Conservation (phyloP, 2,797 vertebrate species). For the Pangasius sanitwongsei region DNA sequence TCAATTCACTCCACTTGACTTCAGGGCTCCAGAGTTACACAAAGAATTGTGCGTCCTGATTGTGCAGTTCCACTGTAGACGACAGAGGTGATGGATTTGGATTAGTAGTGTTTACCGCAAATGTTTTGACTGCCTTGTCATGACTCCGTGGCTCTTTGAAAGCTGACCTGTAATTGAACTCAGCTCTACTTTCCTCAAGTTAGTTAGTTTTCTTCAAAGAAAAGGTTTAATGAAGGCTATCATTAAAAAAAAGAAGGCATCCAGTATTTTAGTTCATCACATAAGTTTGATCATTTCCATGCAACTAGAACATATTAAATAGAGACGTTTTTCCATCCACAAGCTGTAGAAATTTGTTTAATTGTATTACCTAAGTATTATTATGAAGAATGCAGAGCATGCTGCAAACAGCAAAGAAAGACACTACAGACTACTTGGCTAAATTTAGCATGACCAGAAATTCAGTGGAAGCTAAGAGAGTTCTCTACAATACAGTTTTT, state of each 20-base stretch:
- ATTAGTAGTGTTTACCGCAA: background rate
- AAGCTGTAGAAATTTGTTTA: background rate
- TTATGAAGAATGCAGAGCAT: constrained; percentile 5
- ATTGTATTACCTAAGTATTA: background rate
- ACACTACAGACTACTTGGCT: background rate
- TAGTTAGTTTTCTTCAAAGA: no score
- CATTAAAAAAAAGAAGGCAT: background rate
- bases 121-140: background rate
- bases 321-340: background rate
- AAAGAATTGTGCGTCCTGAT: background rate
- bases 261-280: background rate
- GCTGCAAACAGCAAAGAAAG: background rate
- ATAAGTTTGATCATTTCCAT: background rate
- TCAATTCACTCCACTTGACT: constrained; percentile 4
- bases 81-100: background rate
- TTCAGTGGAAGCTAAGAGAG: background rate
- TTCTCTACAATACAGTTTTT: constrained; percentile 23
- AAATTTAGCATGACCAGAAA: background rate
- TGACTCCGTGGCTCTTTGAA: background rate
- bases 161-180: background rate
- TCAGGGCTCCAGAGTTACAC: background rate
- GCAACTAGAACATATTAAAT: background rate
- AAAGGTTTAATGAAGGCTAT: background rate
- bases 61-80: background rate
- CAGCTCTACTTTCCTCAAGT: background rate